Evolutionary conservation across 2,113 vertebrate species (phyloP).

Genomic region (Catagonus wagneri): DNA sequence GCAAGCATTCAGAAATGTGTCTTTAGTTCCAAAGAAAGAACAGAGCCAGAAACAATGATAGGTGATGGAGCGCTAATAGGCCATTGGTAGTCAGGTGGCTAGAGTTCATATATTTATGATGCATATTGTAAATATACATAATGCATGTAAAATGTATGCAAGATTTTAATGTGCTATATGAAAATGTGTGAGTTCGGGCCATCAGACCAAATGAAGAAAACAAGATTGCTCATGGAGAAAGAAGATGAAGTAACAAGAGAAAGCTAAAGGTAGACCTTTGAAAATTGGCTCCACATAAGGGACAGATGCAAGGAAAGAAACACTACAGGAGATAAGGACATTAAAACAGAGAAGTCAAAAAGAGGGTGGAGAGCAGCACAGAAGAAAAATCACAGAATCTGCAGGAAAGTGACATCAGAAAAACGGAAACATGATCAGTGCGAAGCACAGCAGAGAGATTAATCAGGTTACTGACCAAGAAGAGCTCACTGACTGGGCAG

Average conservation of each 20-base stretch:
- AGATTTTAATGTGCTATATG: neutral
- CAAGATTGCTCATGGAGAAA: neutral
- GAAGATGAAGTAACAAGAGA: neutral
- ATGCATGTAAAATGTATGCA: neutral
- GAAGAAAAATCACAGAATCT: neutral
- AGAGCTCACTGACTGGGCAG: neutral
- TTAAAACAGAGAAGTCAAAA: neutral
- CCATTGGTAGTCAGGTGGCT: neutral
- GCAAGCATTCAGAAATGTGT: neutral
- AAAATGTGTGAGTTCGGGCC: neutral
- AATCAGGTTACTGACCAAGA: neutral
- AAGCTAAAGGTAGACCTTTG: neutral
- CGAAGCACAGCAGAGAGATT: neutral
- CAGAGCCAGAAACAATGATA: neutral
- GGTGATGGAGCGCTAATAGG: neutral
- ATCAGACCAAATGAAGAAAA: neutral
- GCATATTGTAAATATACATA: neutral
- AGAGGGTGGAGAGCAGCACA: neutral
- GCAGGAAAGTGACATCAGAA: neutral
- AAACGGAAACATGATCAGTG: neutral
- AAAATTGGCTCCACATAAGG: neutral
- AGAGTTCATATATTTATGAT: neutral
- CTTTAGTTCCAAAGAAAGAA: neutral
- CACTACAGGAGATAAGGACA: neutral
- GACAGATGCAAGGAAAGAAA: neutral